Evolutionary conservation across 2,888 invertebrate species (phyloP).

Genomic region (Melinaea marsaeus): DNA sequence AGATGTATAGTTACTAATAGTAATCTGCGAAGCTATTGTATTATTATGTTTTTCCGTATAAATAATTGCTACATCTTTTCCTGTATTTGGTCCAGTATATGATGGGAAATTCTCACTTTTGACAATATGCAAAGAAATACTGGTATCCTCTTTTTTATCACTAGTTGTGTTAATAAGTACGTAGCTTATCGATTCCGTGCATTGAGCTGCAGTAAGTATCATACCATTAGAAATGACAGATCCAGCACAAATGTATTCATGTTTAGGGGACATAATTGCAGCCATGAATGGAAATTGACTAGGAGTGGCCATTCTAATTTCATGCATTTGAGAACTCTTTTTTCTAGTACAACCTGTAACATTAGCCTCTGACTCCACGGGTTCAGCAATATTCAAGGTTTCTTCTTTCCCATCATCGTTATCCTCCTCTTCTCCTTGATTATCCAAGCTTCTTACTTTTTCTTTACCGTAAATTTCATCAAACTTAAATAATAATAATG

Average conservation of each 20-base stretch:
- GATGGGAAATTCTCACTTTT: slow-evolving; percentile 64
- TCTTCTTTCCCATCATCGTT: slow-evolving; percentile 57
- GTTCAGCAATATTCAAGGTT: slow-evolving; percentile 54
- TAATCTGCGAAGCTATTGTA: slow-evolving; percentile 53
- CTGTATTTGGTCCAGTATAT: slow-evolving; percentile 41
- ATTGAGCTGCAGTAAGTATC: slow-evolving; percentile 59
- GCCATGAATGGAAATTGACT: slow-evolving; percentile 66
- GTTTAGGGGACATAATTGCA: slow-evolving; percentile 60
- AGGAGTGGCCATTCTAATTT: slow-evolving; percentile 48
- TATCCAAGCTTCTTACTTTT: slow-evolving; percentile 61
- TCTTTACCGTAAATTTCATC: slow-evolving; percentile 43
- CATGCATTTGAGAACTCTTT: slow-evolving; percentile 58
- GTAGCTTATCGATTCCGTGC: slow-evolving; percentile 51
- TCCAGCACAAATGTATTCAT: slow-evolving; percentile 65
- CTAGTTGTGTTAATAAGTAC: slow-evolving; percentile 58
- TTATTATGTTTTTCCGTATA: slow-evolving; percentile 61
- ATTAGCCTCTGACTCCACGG: slow-evolving; percentile 42
- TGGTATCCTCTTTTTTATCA: slow-evolving; percentile 49
- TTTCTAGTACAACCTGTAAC: slow-evolving; percentile 55
- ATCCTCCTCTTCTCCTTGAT: slow-evolving; percentile 52
- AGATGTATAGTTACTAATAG: slow-evolving; percentile 54
- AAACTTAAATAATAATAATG: slow-evolving; percentile 43
- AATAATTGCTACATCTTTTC: slow-evolving; percentile 60
- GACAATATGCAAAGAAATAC: slow-evolving; percentile 49
- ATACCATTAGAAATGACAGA: slow-evolving; percentile 58